Base-by-base conservation (phyloP, 2,888 invertebrate genomes). In the Lasioglossum oenotherae region DNA sequence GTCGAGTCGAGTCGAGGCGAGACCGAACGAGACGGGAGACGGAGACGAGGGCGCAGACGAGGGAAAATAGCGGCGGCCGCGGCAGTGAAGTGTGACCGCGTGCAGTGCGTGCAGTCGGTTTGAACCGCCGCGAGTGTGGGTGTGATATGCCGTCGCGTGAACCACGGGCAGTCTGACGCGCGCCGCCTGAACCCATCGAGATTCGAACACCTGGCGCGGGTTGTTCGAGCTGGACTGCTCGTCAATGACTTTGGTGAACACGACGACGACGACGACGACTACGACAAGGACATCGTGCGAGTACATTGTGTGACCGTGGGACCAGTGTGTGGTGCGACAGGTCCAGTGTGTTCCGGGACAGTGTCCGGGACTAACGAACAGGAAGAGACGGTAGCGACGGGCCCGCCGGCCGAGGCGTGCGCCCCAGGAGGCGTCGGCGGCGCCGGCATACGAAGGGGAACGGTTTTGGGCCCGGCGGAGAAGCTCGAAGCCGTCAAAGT, bases 401-500 rank as follows among this genome's bases (percentile, higher is more conserved):
- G 81, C 88, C 90, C 86, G 88, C 86, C 88, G 86, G 82, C 86
- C 84, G 84, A 89, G 88, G 87, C 85, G 92, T 90, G 89, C 87
- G 84, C 86, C 83, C 88, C 86, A 84, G 90, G 84, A 80, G 92
- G 90, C 85, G 91, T 90, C 84, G 91, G 90, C 89, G 92, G 88
- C 85, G 89, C 78, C 80, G 87, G 78, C 79, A 84, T 78, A 75
- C 87, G 87, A 83, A 86, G 90, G 87, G 89, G 92, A 91, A 90
- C 89, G 85, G 92, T 93, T 93, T 94, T 92, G 93, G 93, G 92
- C 85, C 91, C 93, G 93, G 88, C 92, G 92, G 92, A 92, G 92
- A 93, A 93, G 93, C 91, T 93, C 93, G 94, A 95, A 95, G 94
- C 95, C 95, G 95, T 93, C 95, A 95, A 95, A 95, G 95, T 95